Percentiles rank a stretch among this genome's conserved stretches.
These are phyloP conservation scores for Chesias legatella DNA, from an alignment of 2,888 invertebrate species.

Conservation along the genomic window DNA sequence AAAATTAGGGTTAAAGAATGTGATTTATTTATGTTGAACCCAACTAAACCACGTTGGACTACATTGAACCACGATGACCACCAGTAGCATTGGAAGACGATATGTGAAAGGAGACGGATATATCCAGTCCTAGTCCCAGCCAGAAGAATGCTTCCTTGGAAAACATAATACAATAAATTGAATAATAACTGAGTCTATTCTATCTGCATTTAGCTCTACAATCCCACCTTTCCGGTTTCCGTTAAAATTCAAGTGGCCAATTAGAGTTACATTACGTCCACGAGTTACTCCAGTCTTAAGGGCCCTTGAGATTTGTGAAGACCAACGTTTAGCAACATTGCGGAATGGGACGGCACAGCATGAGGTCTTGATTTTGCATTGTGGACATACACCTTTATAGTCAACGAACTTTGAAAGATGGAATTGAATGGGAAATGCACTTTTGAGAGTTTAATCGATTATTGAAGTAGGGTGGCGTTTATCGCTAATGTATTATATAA, in stretches of 20 bases:
- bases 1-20: too few species aligned
- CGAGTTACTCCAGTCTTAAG: constrained; percentile 44
- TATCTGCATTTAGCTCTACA: constrained; percentile 37
- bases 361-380: constrained; percentile 13
- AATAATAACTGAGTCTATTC: constrained; percentile 15
- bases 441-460: constrained; percentile 8
- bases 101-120: too few species aligned
- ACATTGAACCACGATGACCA: too few species aligned
- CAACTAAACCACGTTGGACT: too few species aligned
- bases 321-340: constrained; percentile 61
- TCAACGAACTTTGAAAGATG: constrained; percentile 7
- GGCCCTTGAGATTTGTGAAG: constrained; percentile 41
- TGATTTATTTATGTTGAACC: too few species aligned
- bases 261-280: constrained; percentile 61
- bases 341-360: constrained; percentile 18
- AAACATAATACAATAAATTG: too few species aligned
- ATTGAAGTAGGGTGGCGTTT: constrained; percentile 4
- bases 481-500: constrained; percentile 5
- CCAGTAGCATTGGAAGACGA: too few species aligned
- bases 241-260: constrained; percentile 73
- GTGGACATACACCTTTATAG: constrained; percentile 13
- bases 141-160: too few species aligned
- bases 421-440: not conserved
- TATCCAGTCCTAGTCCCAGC: too few species aligned
- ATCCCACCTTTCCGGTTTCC: constrained; percentile 58